Evolutionary conservation across 92 coral and sea anemone species (phyloP), one percentile per base, ranked within the genome.

Genomic region (Diadumene lineata): DNA sequence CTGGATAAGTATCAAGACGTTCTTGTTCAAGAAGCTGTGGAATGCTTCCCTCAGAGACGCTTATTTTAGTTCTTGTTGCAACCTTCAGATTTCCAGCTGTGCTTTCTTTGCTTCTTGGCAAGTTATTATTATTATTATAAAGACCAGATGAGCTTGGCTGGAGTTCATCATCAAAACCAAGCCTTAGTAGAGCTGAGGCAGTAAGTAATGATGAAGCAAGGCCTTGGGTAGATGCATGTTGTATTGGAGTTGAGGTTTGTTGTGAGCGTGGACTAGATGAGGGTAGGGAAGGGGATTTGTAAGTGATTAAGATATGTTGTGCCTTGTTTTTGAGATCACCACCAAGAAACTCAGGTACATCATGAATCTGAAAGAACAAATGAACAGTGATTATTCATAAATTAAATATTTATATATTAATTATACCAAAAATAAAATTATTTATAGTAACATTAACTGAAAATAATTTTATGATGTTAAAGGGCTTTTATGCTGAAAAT

Each of bases 271-370:
- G 74, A 31, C 58, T 53, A 9, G 58, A 53, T 13, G 58, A 23
- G 3, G 58, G n/a, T 44, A 78, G n/a, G n/a, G 68, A 10, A 4
- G 68, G 27, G 27, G 68, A 81, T 31, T 89, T 89, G 62, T 88
- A 86, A 6, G 79, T 75, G 24, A 96, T 19, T 65, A 86, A 53
- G 58, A 96, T 84, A 32, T 96, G 99, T 32, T 96, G 97, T 11
- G 92, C 77, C 62, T 84, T 82, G 48, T 80, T 92, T 65, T 84
- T 92, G 38, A 96, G 70, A 43, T 96, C 99, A 13, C 99, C 99
- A 16, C 88, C 92, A 60, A 96, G 93, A 72, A 96, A 96, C 19
- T 96, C 97, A 4, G 99, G 92, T 21, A 86, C 88, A 74, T 96
- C 99, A 81, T 96, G 92, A 69, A 96, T 84, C 99, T 96, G 77